These are phyloP conservation scores for Trematomus loennbergii DNA, from an alignment of 2,113 vertebrate genomes.

Conservation along the genomic window DNA sequence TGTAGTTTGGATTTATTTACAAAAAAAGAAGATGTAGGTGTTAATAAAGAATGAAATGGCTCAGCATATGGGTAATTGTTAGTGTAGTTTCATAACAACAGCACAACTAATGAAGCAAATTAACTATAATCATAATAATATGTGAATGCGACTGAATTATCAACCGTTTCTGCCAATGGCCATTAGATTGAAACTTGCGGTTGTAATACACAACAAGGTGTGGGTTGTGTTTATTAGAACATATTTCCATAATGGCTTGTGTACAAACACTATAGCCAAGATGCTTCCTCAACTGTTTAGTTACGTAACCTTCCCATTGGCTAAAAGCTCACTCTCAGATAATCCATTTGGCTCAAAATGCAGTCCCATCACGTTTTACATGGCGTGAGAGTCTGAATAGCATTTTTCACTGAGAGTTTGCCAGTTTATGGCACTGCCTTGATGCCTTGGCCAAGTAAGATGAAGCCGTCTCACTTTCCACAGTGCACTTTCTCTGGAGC, in stretches of 20 bases:
- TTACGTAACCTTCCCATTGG: conserved; percentile 17
- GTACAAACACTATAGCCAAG: not conserved
- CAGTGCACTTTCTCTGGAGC: conserved; percentile 45
- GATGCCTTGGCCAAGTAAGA: conserved; percentile 6
- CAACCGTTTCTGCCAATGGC: no score
- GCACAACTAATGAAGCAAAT: no score
- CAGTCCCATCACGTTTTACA: conserved; percentile 27
- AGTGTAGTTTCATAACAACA: not conserved
- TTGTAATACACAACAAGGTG: no score
- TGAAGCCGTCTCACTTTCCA: conserved; percentile 50
- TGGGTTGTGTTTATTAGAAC: no score
- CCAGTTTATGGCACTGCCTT: conserved; percentile 21
- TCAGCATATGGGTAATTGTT: not conserved
- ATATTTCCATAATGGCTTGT: not conserved
- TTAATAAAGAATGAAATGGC: not conserved
- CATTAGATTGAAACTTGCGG: no score
- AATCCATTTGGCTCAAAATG: conserved; percentile 29
- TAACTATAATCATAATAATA: not conserved
- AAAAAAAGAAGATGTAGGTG: not conserved
- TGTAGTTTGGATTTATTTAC: not conserved
- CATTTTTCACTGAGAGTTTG: conserved; percentile 8
- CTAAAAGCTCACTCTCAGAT: not conserved
- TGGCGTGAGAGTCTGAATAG: conserved; percentile 28
- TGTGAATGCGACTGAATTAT: no score
- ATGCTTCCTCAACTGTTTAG: not conserved